Evolutionary conservation across 2,888 invertebrate species (phyloP), one percentile per base, ranked within the genome.

Genomic region (Coenonympha arcania): DNA sequence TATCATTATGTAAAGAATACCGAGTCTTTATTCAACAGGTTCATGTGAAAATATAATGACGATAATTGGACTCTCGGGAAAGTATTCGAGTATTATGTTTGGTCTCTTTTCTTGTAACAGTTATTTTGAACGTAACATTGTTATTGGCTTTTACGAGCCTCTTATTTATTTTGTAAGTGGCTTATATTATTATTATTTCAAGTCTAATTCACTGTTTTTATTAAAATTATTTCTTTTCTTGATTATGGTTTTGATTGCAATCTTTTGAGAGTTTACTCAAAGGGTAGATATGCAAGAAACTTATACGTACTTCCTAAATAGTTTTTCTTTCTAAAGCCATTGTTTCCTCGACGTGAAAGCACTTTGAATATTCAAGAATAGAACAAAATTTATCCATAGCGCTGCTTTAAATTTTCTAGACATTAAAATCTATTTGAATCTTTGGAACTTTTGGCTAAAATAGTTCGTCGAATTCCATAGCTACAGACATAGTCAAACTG

Each of bases 401-500:
- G 54, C 53, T 59, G 63, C 58, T 55, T 57, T 58, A 58, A 63
- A 63, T 57, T 66, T 60, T 57, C 59, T 65, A 67, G 61, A 62
- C 65, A 58, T 67, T 66, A 62, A 63, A 68, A 71, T 67, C 65
- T 63, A 63, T 67, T 62, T 57, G 60, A 55, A 58, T 64, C 62
- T 66, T 64, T 66, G 60, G 64, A 71, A 68, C 63, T 69, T 54
- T 51, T 41, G 55, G 60, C 64, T 51, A 37, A 56, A 61, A 60
- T 60, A 55, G 57, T 59, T 56, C 46, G 54, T 41, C 43, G 40
- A 36, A 54, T 55, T 50, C 52, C 44, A 45, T 48, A 48, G 49
- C 48, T 59, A 66, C 52, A 36, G 61, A 63, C 57, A 60, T 60
- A 58, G 52, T 46, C 48, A 48, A 48, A 58, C 57, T 8, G 3